Conservation (phyloP, 2,888 invertebrate genomes). For the Drosophila mercatorum region DNA sequence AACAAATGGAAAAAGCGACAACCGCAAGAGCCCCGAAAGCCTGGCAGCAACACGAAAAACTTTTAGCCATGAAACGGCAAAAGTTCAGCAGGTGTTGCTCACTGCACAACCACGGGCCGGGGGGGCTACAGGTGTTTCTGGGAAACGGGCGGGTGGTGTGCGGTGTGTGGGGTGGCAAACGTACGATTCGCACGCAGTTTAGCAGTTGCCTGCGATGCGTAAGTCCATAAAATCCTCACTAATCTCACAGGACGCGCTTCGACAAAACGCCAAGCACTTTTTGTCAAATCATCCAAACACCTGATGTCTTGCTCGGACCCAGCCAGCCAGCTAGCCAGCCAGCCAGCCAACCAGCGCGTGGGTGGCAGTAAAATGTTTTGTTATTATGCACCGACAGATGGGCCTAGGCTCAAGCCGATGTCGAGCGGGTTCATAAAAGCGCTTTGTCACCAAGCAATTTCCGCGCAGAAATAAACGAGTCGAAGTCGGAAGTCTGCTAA, state of each 20-base stretch:
- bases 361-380: slow-evolving; percentile 47
- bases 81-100: slow-evolving; percentile 69
- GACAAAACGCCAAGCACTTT: slow-evolving; percentile 77
- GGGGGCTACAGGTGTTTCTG: not conserved
- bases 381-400: slow-evolving; percentile 60
- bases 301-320: slow-evolving; percentile 76
- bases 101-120: not conserved
- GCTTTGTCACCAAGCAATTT: slow-evolving; percentile 75
- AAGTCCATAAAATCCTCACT: slow-evolving; percentile 80
- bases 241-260: slow-evolving; percentile 70
- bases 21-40: slow-evolving; percentile 53
- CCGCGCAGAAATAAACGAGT: slow-evolving; percentile 67
- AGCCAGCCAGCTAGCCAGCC: slow-evolving; percentile 5
- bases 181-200: slow-evolving; percentile 68
- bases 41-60: slow-evolving; percentile 41
- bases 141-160: not conserved
- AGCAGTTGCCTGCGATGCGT: slow-evolving; percentile 56
- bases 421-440: slow-evolving; percentile 70
- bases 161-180: slow-evolving; percentile 9
- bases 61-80: slow-evolving; percentile 72
- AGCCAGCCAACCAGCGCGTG: not conserved
- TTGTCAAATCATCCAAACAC: slow-evolving; percentile 82
- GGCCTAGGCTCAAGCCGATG: slow-evolving; percentile 40
- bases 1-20: slow-evolving; percentile 61
- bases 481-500: not conserved